Conservation (phyloP, 2,113 vertebrate species). For the Myrmecophaga tridactyla region DNA sequence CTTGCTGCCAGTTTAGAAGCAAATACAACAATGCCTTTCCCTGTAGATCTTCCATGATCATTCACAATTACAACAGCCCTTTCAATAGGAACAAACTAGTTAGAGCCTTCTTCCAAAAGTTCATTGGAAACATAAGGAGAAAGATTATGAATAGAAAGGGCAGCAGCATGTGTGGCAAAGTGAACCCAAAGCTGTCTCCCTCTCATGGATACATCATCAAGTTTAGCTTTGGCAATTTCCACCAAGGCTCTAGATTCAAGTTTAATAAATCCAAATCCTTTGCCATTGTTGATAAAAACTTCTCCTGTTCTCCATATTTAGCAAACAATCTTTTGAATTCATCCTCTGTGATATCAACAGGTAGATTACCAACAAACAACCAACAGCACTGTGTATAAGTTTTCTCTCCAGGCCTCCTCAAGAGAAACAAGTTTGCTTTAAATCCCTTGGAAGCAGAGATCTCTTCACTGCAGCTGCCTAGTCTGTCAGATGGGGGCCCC, state of each 20-base stretch:
- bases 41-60: no score
- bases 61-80: constrained; percentile 97
- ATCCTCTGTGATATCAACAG: constrained; percentile 94
- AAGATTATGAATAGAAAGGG: constrained; percentile 94
- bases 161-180: constrained; percentile 97
- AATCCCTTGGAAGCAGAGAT: constrained; percentile 86
- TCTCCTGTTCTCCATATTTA: no score
- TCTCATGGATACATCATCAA: constrained; percentile 96
- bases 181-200: constrained; percentile 95
- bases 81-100: constrained; percentile 96
- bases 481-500: constrained; percentile 61
- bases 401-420: no score
- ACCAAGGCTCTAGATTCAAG: constrained; percentile 94
- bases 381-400: constrained; percentile 97
- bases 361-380: constrained; percentile 96
- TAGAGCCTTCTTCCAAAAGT: no score
- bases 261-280: no score
- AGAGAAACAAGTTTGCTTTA: constrained; percentile 91
- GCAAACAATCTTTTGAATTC: no score
- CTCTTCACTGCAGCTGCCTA: constrained; percentile 69
- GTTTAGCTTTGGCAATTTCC: constrained; percentile 98
- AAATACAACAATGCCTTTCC: no score
- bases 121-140: constrained; percentile 97
- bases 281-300: no score
- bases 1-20: no score